Evolutionary conservation across 2,888 invertebrate genomes (phyloP).

Genomic region (Drosophila greeni): DNA sequence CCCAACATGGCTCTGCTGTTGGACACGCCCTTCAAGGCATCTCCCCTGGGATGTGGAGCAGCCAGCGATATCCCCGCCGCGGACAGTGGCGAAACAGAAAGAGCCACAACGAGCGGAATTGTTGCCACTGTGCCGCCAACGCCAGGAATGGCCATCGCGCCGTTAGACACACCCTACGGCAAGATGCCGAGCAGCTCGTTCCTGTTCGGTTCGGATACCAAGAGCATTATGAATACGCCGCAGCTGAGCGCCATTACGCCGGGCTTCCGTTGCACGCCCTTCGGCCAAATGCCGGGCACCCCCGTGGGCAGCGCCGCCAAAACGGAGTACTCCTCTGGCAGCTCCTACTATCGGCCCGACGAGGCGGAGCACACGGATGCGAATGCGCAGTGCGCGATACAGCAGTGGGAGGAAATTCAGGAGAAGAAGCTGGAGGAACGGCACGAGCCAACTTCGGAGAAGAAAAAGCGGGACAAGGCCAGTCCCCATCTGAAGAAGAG

Average conservation of each 20-base stretch:
- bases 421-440: background rate
- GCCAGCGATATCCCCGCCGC: background rate
- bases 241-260: slow-evolving; percentile 80
- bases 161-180: slow-evolving; percentile 74
- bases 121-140: slow-evolving; percentile 79
- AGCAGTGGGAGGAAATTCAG: slow-evolving; percentile 7
- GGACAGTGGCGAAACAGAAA: background rate
- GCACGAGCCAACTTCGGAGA: background rate
- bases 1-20: slow-evolving; percentile 77
- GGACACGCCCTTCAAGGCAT: slow-evolving; percentile 82
- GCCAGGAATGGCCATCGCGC: slow-evolving; percentile 79
- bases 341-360: slow-evolving; percentile 83
- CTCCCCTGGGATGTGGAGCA: slow-evolving; percentile 7
- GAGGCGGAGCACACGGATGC: slow-evolving; percentile 80
- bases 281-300: slow-evolving; percentile 64
- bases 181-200: slow-evolving; percentile 62
- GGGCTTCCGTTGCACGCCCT: slow-evolving; percentile 68
- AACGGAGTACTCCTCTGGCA: slow-evolving; percentile 83
- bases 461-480: background rate
- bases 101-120: slow-evolving; percentile 51
- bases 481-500: background rate
- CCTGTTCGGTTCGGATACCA: slow-evolving; percentile 78
- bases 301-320: slow-evolving; percentile 74
- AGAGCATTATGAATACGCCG: slow-evolving; percentile 82
- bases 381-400: slow-evolving; percentile 59